These are phyloP conservation scores for Eumacrocentrus americanus DNA, from an alignment of 2,888 invertebrate species.

Conservation along the genomic window DNA sequence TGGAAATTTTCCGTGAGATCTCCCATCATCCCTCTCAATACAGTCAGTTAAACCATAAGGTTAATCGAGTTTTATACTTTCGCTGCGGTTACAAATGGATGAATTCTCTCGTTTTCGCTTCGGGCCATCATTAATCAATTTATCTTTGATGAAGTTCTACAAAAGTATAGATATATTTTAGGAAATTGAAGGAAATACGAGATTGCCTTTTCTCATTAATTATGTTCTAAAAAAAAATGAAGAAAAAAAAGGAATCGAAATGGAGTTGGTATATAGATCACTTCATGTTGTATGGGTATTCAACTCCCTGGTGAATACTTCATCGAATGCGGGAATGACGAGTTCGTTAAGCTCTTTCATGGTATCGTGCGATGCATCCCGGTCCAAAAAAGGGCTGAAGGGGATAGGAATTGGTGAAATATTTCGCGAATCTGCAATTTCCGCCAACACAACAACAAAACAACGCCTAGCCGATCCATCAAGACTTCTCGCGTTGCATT, in stretches of 20 bases:
- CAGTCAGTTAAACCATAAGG: no score
- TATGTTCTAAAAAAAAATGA: background rate
- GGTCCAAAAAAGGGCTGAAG: background rate
- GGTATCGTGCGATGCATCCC: background rate
- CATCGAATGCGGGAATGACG: conserved; percentile 2
- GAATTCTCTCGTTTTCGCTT: no score
- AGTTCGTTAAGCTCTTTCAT: conserved; percentile 27
- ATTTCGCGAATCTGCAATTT: conserved; percentile 16
- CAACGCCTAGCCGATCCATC: background rate
- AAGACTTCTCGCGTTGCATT: background rate
- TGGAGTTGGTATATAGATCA: background rate
- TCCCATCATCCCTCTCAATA: no score
- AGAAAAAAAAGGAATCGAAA: background rate
- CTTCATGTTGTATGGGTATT: background rate
- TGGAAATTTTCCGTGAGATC: no score
- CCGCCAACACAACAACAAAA: conserved; percentile 8
- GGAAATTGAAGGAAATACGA: no score
- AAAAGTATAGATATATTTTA: no score
- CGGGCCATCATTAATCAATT: no score
- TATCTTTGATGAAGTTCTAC: no score
- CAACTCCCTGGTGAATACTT: conserved; percentile 11
- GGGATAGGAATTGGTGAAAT: background rate
- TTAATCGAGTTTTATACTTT: no score
- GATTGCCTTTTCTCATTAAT: no score
- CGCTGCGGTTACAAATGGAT: no score